phyloP scores from a whole-genome alignment of 2,888 invertebrate genomes.

The Cephalotes varians region DNA sequence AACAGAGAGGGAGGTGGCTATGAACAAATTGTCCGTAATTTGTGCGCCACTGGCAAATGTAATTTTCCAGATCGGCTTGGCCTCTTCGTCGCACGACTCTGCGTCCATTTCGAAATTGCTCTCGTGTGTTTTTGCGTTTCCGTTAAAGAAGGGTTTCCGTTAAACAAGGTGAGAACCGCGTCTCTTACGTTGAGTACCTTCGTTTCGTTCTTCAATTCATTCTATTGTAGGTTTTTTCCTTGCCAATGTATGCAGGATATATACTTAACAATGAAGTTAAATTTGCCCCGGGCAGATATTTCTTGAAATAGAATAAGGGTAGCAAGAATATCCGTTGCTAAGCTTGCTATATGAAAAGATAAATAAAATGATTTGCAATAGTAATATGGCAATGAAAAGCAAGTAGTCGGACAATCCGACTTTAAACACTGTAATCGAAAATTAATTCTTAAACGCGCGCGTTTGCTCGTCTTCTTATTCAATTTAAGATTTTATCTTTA shows the following conservation, averaged over 20 bases:
- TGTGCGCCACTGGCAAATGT: constrained; percentile 65
- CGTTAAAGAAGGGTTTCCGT: constrained; percentile 39
- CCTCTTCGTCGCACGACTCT: constrained; percentile 8
- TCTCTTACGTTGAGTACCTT: constrained; percentile 14
- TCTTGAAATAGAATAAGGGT: background rate
- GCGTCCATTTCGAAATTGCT: constrained; percentile 75
- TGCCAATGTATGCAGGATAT: background rate
- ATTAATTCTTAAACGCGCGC: background rate
- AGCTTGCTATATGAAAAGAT: background rate
- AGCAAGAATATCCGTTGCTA: background rate
- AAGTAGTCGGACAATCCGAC: too few species aligned
- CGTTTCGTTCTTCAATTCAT: background rate
- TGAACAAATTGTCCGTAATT: constrained; percentile 69
- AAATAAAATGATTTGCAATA: background rate
- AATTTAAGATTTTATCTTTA: background rate
- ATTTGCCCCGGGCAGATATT: background rate
- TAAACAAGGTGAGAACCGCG: constrained; percentile 62
- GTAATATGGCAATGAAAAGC: background rate
- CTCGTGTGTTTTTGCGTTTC: constrained; percentile 59
- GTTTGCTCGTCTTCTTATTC: background rate
- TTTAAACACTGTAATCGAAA: background rate
- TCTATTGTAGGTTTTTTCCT: background rate
- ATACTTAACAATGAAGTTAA: background rate
- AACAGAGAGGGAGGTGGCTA: background rate
- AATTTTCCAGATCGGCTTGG: constrained; percentile 66